Evolutionary conservation across 2,797 vertebrate species (phyloP), one percentile per base, ranked within the genome.

Genomic region (Lacerta agilis): DNA sequence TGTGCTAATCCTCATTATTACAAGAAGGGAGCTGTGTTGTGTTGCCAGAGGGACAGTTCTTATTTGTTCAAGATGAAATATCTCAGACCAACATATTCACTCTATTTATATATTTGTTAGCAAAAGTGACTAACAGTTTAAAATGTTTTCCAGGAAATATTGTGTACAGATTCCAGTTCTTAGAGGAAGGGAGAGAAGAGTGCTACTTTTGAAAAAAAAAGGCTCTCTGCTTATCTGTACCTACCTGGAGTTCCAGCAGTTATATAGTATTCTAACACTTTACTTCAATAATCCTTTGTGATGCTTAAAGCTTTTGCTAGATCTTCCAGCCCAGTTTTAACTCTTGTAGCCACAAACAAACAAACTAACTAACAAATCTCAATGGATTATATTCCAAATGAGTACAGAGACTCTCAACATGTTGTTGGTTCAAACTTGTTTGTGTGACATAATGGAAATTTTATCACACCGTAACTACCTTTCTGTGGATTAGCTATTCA

Each of bases 391-490:
- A 43, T 25, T 49, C 61, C 15, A 87, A 73, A n/a, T 29, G 23
- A 66, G 33, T n/a, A 69, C 13, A 38, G 27, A 66, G 49, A 55
- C 15, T 67, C 80, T 38, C 8, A 7, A 20, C 20, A 29, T 79
- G 81, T 73, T 49, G 81, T 43, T 61, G 77, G 20, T 36, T 18
- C 77, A 80, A 36, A 88, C 23, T 67, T 25, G 49, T 49, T 17
- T 85, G 38, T 83, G 64, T 73, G 49, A 79, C 29, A 43, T 66
- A 87, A 82, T 82, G 49, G 11, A 43, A 72, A 41, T 88, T 72
- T 88, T 45, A n/a, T 83, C 17, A 33, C 49, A 38, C 29, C 58
- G 10, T 43, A 55, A 15, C 49, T 55, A n/a, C 29, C 43, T 6
- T 64, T 55, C 76, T 45, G n/a, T 61, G 58, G 49, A 73, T 88